phyloP scores from a whole-genome alignment of 2,888 invertebrate genomes.

The Physocephala rufipes region DNA sequence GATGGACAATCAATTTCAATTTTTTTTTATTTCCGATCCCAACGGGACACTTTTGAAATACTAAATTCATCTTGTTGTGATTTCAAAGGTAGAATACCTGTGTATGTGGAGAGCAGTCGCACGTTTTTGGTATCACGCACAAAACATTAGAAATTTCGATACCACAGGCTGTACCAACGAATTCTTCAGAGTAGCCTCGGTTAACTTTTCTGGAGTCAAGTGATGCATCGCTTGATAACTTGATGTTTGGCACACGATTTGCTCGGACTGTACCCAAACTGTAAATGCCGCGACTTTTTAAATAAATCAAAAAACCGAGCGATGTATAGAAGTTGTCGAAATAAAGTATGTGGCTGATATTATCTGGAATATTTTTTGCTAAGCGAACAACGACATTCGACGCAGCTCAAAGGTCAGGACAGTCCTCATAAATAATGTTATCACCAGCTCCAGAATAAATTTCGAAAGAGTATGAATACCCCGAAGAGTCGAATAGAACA shows the following conservation, averaged over 20 bases:
- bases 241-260: conserved; percentile 34
- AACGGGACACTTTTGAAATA: conserved; percentile 8
- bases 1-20: conserved; percentile 9
- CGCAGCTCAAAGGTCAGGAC: conserved; percentile 29
- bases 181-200: conserved; percentile 15
- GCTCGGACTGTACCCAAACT: conserved; percentile 33
- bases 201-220: not conserved
- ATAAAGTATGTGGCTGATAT: conserved; percentile 24
- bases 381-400: conserved; percentile 19
- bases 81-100: conserved; percentile 82
- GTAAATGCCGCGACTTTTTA: conserved; percentile 30
- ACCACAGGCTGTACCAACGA: conserved; percentile 29
- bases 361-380: conserved; percentile 19
- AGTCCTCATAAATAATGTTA: conserved; percentile 19
- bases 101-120: conserved; percentile 78
- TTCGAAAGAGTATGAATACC: conserved; percentile 25
- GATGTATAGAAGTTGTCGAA: conserved; percentile 34
- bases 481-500: not conserved
- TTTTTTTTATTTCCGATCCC: conserved; percentile 19
- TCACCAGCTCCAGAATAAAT: conserved; percentile 33
- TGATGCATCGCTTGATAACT: conserved; percentile 18
- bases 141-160: conserved; percentile 28
- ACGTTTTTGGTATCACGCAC: conserved; percentile 29
- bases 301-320: conserved; percentile 27
- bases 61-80: conserved; percentile 76